Evolutionary conservation across 2,888 invertebrate genomes (phyloP), one percentile per base, ranked within the genome.

Genomic region (Eristalinus sepulchralis): DNA sequence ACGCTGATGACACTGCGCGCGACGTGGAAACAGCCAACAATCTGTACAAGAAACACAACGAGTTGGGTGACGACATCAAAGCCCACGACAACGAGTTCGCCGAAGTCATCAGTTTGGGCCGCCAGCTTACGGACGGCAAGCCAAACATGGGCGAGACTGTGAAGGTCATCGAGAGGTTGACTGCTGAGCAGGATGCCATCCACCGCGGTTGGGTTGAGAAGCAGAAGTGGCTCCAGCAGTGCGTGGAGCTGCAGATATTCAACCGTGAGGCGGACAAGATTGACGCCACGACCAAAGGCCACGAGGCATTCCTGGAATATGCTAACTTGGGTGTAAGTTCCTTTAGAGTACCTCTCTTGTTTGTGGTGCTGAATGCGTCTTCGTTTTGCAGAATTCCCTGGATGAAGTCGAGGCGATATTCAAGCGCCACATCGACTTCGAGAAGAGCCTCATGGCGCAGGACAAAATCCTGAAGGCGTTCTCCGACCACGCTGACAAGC

Each of bases 221-320:
- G 91, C 96, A 98, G 76, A 95, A 96, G 63, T 96, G 96, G 94
- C 93, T 99, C 79, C 95, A 96, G 89, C 98, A 99, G 91, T 96
- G 97, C 88, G 95, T 97, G 36, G 97, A 98, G 89, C 93, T 99
- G 82, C 98, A 97, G 93, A 95, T 96, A 88, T 98, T 98, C 93
- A 98, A 98, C 93, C 95, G 98, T 53, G 99, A 99, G 92, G 98
- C 98, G 0, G 99, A 99, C 91, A 97, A 98, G 91, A 97, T 99
- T 88, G 99, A 99, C 93, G 98, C 99, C 0, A 96, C 97, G 11
- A 98, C 97, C 66, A 97, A 97, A 73, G 97, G 98, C 17, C 98
- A 99, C 91, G 97, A 98, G 91, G 97, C 98, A 0, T 98, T 97
- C 93, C 94, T 99, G 22, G 98, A 98, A 89, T 97, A 97, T 92